A percentile compares a stretch with the other conserved stretches of the same genome.
These are phyloP conservation scores for Tetranychus truncatus DNA, from an alignment of 2,888 invertebrate genomes.

Conservation along the genomic window DNA sequence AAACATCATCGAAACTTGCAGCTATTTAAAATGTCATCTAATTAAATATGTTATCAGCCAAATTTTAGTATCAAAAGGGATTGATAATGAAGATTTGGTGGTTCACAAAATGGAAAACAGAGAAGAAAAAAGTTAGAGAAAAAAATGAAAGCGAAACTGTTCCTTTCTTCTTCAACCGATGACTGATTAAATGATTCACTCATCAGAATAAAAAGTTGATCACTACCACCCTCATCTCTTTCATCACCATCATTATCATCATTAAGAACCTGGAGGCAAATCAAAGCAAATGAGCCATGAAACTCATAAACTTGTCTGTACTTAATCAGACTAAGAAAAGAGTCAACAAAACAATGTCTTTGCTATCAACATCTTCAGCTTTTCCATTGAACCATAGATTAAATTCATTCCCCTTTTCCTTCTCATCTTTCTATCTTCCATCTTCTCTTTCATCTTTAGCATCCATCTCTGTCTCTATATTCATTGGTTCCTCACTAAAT, in stretches of 20 bases:
- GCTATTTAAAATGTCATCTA: neutral
- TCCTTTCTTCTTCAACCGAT: neutral
- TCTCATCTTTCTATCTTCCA: no score
- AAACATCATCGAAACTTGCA: neutral
- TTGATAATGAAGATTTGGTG: no score
- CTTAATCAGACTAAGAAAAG: neutral
- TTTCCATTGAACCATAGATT: no score
- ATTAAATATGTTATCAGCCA: neutral
- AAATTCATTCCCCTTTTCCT: no score
- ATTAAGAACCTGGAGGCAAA: neutral
- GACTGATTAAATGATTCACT: neutral
- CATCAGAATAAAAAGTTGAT: neutral
- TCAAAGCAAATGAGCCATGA: neutral
- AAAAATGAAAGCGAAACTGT: neutral
- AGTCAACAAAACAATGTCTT: no score
- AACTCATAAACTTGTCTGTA: neutral
- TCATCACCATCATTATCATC: neutral
- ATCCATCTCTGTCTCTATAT: no score
- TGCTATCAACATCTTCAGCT: no score
- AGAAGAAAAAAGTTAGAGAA: neutral
- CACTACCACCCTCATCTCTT: neutral
- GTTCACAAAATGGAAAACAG: no score
- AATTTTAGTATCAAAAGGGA: neutral
- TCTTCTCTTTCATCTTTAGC: no score
- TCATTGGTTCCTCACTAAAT: no score